Conservation (phyloP, 2,797 vertebrate genomes). For the Girardinus metallicus region DNA sequence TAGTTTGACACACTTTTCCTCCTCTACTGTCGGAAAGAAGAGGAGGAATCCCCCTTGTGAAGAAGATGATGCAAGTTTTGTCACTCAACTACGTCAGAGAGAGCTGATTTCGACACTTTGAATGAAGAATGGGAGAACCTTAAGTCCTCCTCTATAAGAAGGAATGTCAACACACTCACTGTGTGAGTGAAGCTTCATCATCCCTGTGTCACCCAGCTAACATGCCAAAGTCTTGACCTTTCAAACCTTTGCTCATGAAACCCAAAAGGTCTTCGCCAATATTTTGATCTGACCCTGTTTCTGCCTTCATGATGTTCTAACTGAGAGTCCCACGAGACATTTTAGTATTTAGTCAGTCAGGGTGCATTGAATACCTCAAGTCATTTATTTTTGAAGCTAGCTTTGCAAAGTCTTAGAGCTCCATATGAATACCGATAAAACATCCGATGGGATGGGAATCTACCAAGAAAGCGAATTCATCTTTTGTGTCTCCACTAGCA, state of each 20-base stretch:
- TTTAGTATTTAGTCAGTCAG: not conserved
- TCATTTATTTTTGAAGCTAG: not conserved
- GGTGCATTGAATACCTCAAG: not conserved
- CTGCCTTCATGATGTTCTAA: not conserved
- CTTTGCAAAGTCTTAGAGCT: slow-evolving; percentile 8
- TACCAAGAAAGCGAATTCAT: slow-evolving; percentile 29
- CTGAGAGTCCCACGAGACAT: slow-evolving; percentile 1
- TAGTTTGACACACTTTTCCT: not conserved
- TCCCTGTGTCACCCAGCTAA: not conserved
- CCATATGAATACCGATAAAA: slow-evolving; percentile 8
- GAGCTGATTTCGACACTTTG: not conserved
- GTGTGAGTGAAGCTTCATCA: slow-evolving; percentile 3
- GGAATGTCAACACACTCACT: not conserved
- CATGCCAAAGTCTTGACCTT: slow-evolving; percentile 31
- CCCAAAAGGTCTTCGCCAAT: slow-evolving; percentile 29
- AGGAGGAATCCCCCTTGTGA: not conserved
- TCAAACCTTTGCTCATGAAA: slow-evolving; percentile 10
- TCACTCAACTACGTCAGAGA: not conserved
- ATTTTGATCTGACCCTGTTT: slow-evolving; percentile 15
- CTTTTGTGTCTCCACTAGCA: slow-evolving; percentile 27
- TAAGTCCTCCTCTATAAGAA: not conserved
- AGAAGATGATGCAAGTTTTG: not conserved
- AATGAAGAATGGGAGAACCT: not conserved
- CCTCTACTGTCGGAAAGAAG: not conserved
- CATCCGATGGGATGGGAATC: slow-evolving; percentile 32